phyloP scores from a whole-genome alignment of 2,888 invertebrate genomes.

The Fragum fragum region DNA sequence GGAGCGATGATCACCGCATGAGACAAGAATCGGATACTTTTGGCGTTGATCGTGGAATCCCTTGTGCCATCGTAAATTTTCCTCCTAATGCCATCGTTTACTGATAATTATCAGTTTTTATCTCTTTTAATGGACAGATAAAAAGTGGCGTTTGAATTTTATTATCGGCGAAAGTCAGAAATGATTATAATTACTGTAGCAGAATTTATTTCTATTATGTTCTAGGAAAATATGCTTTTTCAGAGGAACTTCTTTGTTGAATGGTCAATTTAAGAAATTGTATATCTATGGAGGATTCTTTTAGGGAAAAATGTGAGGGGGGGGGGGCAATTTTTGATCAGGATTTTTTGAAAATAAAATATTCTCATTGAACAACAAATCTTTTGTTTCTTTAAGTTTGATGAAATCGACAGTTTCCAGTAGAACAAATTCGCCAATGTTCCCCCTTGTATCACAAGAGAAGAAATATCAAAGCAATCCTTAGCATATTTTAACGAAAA shows the following conservation, averaged over 20 bases:
- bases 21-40: conserved; percentile 29
- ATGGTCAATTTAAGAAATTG: too few relatives aligned
- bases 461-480: not conserved
- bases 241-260: too few relatives aligned
- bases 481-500: not conserved
- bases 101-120: conserved; percentile 26
- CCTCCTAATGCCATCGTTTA: conserved; percentile 10
- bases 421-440: too few relatives aligned
- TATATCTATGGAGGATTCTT: too few relatives aligned
- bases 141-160: conserved; percentile 16
- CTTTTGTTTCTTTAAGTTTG: not conserved
- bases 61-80: conserved; percentile 19
- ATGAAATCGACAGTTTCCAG: too few relatives aligned
- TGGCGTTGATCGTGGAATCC: conserved; percentile 4
- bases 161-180: not conserved
- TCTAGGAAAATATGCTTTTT: too few relatives aligned
- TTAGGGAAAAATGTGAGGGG: too few relatives aligned
- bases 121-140: conserved; percentile 22
- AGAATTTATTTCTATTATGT: not conserved
- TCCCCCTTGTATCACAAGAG: not conserved
- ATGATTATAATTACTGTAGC: conserved; percentile 1
- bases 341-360: too few relatives aligned
- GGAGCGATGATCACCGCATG: conserved; percentile 32
- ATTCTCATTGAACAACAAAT: too few relatives aligned
- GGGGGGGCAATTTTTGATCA: too few relatives aligned